These are phyloP conservation scores for Seira ritae DNA, from an alignment of 2,888 invertebrate genomes.

Conservation along the genomic window DNA sequence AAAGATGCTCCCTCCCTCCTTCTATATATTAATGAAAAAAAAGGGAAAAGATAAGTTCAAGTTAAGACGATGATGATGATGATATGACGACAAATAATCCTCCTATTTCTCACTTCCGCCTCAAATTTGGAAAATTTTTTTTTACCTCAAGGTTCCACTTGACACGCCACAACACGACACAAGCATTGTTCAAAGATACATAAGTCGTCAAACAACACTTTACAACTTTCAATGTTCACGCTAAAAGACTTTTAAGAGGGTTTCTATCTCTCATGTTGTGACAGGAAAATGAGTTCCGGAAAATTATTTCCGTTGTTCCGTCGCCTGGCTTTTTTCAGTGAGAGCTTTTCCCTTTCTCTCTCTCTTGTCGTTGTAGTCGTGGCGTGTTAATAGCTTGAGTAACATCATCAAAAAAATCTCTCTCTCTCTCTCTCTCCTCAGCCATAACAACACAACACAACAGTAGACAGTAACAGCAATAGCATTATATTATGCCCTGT, in stretches of 20 bases:
- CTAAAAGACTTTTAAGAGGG: slow-evolving; percentile 21
- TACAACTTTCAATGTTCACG: neutral
- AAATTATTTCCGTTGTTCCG: slow-evolving; percentile 52
- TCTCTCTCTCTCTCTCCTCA: neutral
- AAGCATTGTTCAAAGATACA: too few species aligned
- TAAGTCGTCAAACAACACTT: too few species aligned
- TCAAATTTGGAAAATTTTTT: slow-evolving; percentile 2
- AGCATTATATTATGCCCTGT: neutral
- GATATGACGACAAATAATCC: slow-evolving; percentile 5
- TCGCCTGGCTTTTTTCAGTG: neutral
- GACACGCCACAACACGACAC: neutral
- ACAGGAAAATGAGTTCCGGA: slow-evolving; percentile 45
- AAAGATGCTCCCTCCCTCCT: too few species aligned
- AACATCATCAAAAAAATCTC: neutral
- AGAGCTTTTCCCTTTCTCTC: neutral
- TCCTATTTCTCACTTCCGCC: slow-evolving; percentile 25
- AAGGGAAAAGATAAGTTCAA: too few species aligned
- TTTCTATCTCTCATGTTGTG: slow-evolving; percentile 26
- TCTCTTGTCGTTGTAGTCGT: neutral
- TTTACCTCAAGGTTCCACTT: neutral
- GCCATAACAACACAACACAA: neutral
- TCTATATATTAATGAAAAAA: too few species aligned
- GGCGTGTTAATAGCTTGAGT: slow-evolving; percentile 14
- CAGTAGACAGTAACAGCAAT: too few species aligned
- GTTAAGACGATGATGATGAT: too few species aligned